A percentile compares a stretch with the other conserved stretches of the same genome.
Conservation (phyloP, 2,113 vertebrate genomes). For the Mesembrinibis cayennensis region DNA sequence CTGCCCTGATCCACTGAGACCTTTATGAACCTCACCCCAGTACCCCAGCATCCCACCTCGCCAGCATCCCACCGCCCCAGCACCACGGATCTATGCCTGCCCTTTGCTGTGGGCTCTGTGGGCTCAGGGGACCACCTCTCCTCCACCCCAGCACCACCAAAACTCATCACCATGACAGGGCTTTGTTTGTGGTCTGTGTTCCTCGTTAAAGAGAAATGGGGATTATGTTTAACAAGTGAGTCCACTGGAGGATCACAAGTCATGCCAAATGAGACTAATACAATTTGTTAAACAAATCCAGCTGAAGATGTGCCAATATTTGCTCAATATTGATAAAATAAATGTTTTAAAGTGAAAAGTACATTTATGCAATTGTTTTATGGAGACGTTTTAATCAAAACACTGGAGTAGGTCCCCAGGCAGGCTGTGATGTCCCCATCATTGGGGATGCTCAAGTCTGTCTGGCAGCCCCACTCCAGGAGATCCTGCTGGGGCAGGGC, state of each 20-base stretch:
- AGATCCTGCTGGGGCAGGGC: neutral
- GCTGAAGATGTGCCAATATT: neutral
- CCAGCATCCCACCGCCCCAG: neutral
- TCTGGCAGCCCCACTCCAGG: neutral
- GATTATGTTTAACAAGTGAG: neutral
- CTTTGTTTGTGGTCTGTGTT: neutral
- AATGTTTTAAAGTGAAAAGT: neutral
- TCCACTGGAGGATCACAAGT: too few relatives aligned
- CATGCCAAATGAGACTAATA: rapidly evolving
- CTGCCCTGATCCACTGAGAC: neutral
- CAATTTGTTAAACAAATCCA: neutral
- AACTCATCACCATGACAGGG: rapidly evolving
- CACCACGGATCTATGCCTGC: neutral
- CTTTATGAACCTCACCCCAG: neutral
- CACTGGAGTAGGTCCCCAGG: neutral
- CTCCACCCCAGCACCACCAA: neutral
- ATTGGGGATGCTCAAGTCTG: rapidly evolving
- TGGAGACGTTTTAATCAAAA: rapidly evolving
- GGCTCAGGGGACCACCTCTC: neutral
- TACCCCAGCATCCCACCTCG: neutral
- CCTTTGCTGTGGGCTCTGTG: neutral
- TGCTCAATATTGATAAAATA: neutral
- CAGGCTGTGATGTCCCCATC: neutral
- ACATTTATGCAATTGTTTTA: neutral
- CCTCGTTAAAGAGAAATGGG: rapidly evolving